Evolutionary conservation across 2,888 invertebrate species (phyloP).

Genomic region (Prosapia bicincta): DNA sequence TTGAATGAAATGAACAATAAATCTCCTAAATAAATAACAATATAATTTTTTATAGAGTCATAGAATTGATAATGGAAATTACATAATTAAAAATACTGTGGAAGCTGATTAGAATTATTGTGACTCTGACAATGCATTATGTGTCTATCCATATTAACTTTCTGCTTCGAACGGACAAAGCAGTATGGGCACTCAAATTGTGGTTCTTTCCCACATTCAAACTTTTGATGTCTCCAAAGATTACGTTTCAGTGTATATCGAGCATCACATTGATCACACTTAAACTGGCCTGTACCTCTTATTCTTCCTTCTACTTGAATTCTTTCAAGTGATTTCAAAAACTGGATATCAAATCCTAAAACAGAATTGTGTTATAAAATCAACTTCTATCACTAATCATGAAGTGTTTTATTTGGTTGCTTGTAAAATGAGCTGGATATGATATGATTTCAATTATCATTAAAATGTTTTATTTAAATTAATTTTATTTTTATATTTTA

Average conservation of each 20-base stretch:
- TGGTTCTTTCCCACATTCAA: constrained; percentile 45
- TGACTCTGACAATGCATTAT: constrained; percentile 21
- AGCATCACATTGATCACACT: constrained; percentile 3
- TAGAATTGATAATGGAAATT: no score
- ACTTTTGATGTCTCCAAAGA: constrained; percentile 46
- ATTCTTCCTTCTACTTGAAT: not conserved
- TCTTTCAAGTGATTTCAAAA: not conserved
- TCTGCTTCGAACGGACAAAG: constrained; percentile 42
- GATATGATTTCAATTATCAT: no score
- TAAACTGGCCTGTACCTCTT: not conserved
- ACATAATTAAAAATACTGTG: no score
- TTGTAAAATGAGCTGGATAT: no score
- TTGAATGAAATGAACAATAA: no score
- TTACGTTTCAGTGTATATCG: constrained; percentile 11
- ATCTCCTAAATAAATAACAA: no score
- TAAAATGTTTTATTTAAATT: no score
- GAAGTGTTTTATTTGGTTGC: no score
- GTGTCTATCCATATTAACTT: constrained; percentile 41
- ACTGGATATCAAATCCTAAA: not conserved
- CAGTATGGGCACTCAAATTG: constrained; percentile 41
- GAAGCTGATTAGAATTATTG: no score
- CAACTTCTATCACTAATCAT: not conserved
- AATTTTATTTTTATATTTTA: no score
- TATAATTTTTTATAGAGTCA: no score
- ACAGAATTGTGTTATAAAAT: not conserved